phyloP scores from a whole-genome alignment of 2,797 vertebrate species.

The Champsocephalus gunnari region DNA sequence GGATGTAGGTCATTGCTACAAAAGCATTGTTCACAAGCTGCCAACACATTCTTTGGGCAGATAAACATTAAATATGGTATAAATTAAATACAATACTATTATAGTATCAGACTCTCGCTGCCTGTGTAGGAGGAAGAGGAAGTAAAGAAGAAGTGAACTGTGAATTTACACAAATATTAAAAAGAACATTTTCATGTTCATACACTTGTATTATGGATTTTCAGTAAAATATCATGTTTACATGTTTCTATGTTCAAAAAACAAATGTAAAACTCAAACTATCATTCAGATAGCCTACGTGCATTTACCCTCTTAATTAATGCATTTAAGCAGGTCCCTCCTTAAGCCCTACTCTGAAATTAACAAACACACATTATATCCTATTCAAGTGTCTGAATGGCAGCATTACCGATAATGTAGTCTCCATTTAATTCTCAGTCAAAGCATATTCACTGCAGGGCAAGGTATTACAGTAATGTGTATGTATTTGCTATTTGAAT shows the following conservation, averaged over 20 bases:
- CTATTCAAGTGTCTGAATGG: not conserved
- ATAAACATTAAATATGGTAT: slow-evolving; percentile 55
- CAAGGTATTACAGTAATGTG: not conserved
- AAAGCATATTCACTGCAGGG: slow-evolving; percentile 17
- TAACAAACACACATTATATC: not conserved
- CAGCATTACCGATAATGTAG: slow-evolving; percentile 8
- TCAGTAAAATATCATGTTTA: too few species aligned
- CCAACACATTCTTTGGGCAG: slow-evolving; percentile 63
- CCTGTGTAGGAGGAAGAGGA: not conserved
- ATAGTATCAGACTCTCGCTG: slow-evolving; percentile 3
- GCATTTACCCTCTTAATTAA: too few species aligned
- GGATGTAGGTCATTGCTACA: slow-evolving; percentile 65
- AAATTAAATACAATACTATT: slow-evolving; percentile 35
- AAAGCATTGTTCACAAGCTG: slow-evolving; percentile 42
- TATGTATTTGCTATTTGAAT: too few species aligned
- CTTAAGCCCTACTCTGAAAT: not conserved
- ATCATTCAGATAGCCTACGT: too few species aligned
- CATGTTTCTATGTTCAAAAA: too few species aligned
- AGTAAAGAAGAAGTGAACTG: slow-evolving; percentile 12
- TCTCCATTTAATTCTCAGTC: slow-evolving; percentile 31
- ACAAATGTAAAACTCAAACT: too few species aligned
- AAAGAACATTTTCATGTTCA: too few species aligned
- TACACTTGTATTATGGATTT: too few species aligned
- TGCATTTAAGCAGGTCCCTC: not conserved
- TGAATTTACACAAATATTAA: slow-evolving; percentile 17